Conservation (phyloP, 37 sponge, comb jelly and placozoan genomes). For the Cladorhizidae sp. region DNA sequence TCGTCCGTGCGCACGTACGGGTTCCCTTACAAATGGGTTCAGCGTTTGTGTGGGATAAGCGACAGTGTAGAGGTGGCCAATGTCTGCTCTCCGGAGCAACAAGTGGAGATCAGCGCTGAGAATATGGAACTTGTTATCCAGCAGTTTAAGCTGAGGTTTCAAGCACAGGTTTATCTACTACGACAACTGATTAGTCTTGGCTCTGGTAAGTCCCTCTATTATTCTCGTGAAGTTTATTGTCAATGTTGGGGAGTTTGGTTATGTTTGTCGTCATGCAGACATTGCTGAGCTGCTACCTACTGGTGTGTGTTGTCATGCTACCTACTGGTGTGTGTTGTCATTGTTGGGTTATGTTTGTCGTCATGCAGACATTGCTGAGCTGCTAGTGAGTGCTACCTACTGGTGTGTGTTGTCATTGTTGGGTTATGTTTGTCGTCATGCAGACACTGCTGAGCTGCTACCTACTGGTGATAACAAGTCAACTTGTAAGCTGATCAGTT, state of each 20-base stretch:
- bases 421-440: background rate
- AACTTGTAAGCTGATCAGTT: slow-evolving; percentile 17
- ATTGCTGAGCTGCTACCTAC: too few species aligned
- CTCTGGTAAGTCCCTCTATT: slow-evolving; percentile 15
- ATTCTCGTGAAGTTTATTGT: background rate
- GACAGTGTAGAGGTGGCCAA: slow-evolving; percentile 5
- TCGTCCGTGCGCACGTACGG: slow-evolving; percentile 59
- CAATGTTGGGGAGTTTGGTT: background rate
- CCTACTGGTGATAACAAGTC: background rate
- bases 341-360: too few species aligned
- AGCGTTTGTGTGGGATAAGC: slow-evolving; percentile 52
- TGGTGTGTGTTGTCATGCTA: too few species aligned
- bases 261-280: too few species aligned
- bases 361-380: background rate
- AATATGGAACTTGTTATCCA: slow-evolving; percentile 25
- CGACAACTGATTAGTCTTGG: slow-evolving; percentile 43
- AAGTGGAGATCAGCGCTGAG: slow-evolving; percentile 30
- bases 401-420: too few species aligned
- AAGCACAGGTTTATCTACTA: slow-evolving; percentile 31
- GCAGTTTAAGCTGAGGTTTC: slow-evolving; percentile 37
- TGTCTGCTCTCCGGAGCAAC: background rate
- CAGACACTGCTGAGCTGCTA: too few species aligned
- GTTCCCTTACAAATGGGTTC: slow-evolving; percentile 64
- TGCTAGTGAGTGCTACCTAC: too few species aligned
- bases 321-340: too few species aligned